These are phyloP conservation scores for Cyphomyrus discorhynchus DNA, from an alignment of 2,113 vertebrate genomes.

Conservation along the genomic window DNA sequence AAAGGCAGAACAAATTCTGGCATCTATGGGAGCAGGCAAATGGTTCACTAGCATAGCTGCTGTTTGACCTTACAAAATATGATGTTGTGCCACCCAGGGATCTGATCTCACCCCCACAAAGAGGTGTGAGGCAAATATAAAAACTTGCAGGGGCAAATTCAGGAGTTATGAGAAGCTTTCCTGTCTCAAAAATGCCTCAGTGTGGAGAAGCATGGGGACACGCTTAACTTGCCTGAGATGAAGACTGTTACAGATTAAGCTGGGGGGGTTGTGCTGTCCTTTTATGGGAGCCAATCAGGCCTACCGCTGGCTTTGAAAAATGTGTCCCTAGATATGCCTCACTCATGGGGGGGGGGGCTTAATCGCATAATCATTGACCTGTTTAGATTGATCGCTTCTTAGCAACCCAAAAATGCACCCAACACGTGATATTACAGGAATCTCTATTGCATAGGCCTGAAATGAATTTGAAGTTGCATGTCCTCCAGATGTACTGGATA, in stretches of 20 bases:
- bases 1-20: neutral
- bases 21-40: neutral
- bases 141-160: neutral
- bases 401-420: neutral
- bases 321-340: neutral
- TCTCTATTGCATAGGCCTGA: neutral
- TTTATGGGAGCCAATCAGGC: neutral
- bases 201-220: neutral
- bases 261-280: neutral
- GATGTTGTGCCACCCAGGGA: neutral
- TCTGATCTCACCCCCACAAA: neutral
- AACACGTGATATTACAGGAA: neutral
- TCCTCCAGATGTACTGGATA: neutral
- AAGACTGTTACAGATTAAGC: conserved; percentile 16
- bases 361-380: neutral
- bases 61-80: conserved; percentile 10
- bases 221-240: neutral
- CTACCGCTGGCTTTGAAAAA: neutral
- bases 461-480: neutral
- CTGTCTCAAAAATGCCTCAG: neutral
- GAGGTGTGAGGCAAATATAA: neutral
- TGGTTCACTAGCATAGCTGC: neutral
- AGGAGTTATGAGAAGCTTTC: neutral
- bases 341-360: neutral
- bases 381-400: neutral